Base-by-base conservation (phyloP, 2,888 invertebrate genomes). In the Microplitis manilae region DNA sequence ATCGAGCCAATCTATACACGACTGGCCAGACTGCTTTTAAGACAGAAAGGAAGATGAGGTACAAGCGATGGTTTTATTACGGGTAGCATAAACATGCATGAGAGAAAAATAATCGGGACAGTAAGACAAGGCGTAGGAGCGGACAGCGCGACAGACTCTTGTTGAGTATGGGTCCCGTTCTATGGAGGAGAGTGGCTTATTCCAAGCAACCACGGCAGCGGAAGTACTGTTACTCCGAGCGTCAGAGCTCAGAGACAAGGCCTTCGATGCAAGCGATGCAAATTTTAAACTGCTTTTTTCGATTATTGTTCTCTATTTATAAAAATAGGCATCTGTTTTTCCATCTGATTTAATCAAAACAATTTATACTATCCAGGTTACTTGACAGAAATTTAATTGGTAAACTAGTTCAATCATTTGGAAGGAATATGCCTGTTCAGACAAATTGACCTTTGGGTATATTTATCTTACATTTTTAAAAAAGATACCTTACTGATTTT, bases 151-250 rank as follows among this genome's bases (percentile, higher is more conserved):
- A 72, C 64, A 72, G 72, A 62, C 64, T 73, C 30, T 15, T 38
- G 20, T 50, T 38, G 59, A 73, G 71, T 61, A 50, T 73, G 39
- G 50, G 59, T 73, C 73, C 73, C 73, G 73, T 73, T 73, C 59
- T 67, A 67, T 67, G 38, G 38, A 73, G 68, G 70, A 76, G 76
- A 77, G 61, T 74, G 77, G 79, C 76, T 77, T 73, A 71, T 78
- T 74, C 75, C 64, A 77, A 62, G 68, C 73, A 75, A 73, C 69
- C 79, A 59, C 65, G 50, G 39, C 38, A n/a, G 20, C 83, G 84
- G 79, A 85, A 85, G 85, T 85, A 85, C 85, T 85, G 85, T 85
- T 85, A 85, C 85, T 85, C 30, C 30, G 30, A 30, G 30, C 30
- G 30, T 30, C 30, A 30, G 4, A 30, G 30, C 30, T 30, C 83